Evolutionary conservation across 2,888 invertebrate genomes (phyloP), one percentile per base, ranked within the genome.

Genomic region (Eristalis pertinax): DNA sequence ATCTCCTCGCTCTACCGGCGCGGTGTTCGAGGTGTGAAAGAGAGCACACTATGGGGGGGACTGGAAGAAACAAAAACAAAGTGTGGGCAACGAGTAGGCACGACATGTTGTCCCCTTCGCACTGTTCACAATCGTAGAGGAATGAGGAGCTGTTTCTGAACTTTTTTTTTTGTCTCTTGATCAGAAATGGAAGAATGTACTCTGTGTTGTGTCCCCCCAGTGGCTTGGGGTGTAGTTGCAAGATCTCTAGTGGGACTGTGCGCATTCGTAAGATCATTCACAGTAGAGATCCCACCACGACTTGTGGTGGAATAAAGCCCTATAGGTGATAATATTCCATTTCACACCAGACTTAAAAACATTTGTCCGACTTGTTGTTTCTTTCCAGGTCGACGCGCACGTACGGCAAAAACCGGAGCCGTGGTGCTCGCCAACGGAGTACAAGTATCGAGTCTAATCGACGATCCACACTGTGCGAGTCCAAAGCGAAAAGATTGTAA

Each of bases 401-500:
- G 87, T 72, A 67, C 84, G 15, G 41, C 78, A 70, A 87, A 87
- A 64, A 60, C 43, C 19, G 84, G 84, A 32, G 22, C 75, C 2
- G 73, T 38, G 1, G 35, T 84, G 72, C 75, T 87, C 11, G 72
- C 63, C 24, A 87, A 76, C 38, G 84, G 87, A 1, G 50, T 79
- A 2, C 70, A 70, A 50, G 75, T 87, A 8, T 29, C 87, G 2
- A 79, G 72, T 62, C 80, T 91, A 29, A 86, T 91, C 56, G 93
- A 93, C 41, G 93, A 93, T 89, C 92, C 91, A 89, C 91, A 92
- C 75, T 92, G 92, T 90, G 92, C 93, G 35, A 93, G 93, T 86
- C 93, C 93, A 15, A 93, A 93, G 86, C 91, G 93, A 86, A 93
- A 93, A 91, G 93, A 93, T 89, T 92, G 92, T 83, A 92, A 92